These are phyloP conservation scores for Mesorhabditis sp. DNA, from an alignment of 2,888 invertebrate species.

Conservation along the genomic window DNA sequence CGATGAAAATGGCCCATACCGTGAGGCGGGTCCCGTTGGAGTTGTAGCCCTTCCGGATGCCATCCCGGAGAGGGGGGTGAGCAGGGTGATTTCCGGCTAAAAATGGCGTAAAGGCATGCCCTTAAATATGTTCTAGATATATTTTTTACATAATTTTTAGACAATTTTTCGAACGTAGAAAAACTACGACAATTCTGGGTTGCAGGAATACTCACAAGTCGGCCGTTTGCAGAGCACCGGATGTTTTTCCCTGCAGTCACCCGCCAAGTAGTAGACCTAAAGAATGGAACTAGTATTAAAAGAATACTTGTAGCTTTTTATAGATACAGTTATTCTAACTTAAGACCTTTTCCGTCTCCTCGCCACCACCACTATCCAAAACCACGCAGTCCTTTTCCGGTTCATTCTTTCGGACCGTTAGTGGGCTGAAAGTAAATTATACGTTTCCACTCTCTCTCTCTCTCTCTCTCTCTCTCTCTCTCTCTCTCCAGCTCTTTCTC, in stretches of 20 bases:
- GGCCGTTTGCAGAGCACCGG: conserved; percentile 1
- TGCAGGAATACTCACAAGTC: neutral
- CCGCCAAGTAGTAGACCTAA: neutral
- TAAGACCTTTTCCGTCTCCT: neutral
- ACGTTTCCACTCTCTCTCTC: neutral
- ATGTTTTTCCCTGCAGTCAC: neutral
- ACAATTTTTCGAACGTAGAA: neutral
- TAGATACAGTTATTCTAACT: neutral
- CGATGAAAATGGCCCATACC: neutral
- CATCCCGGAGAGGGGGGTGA: neutral
- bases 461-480: neutral
- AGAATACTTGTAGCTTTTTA: neutral
- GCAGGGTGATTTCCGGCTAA: neutral
- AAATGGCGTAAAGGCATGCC: neutral
- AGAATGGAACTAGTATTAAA: neutral
- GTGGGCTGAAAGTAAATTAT: neutral
- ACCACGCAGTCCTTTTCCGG: neutral
- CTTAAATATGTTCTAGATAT: too few relatives aligned
- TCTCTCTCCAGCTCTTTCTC: neutral
- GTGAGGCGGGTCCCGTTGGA: neutral
- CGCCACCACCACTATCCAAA: neutral
- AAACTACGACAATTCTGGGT: neutral
- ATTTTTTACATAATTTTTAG: neutral
- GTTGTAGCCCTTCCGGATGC: conserved; percentile 2
- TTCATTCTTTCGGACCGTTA: neutral